Base-by-base conservation (phyloP, 2,797 vertebrate genomes). In the Syngnathus rostellatus region DNA sequence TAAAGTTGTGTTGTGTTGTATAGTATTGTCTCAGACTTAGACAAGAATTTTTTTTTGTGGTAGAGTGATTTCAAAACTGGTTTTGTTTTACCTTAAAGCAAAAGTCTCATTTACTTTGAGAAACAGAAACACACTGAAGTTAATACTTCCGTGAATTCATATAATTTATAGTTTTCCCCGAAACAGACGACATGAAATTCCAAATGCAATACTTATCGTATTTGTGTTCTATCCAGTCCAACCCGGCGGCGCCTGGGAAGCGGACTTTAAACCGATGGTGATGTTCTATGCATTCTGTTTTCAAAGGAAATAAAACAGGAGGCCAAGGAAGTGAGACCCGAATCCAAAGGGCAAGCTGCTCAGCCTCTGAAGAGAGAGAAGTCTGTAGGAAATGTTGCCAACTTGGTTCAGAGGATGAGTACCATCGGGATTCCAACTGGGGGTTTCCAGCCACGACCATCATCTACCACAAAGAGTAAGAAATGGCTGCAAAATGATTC, bases 321-420 rank as follows among this genome's bases (percentile, higher is more conserved):
- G 70, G 78, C 88, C 73, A 93, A 94, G 63, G 92, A 92, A 63
- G 67, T 69, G 19, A 84, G 82, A 74, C 70, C 3, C 8, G 89
- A 90, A 69, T 92, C 92, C 62, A 85, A 91, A 69, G 95, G 94
- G 79, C 93, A 94, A 53, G 81, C 88, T 3, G 76, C 66, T 19
- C 82, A 87, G 43, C 88, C 91, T n/a, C 50, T 81, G 76, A 91
- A 85, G 77, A 90, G 92, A 70, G 93, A 97, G 74, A 93, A 92
- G 68, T 87, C 74, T 3, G 72, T 93, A 8, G 94, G 94, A 43
- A 98, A 93, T 8, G 96, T 99, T 61, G 95, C 95, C 61, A 93
- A 92, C 71, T 91, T 98, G 73, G 95, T 98, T 55, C 95, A 99
- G 75, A 93, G 95, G 64, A 99, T 99, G 89, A 98, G 95, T 79